A percentile compares a stretch with the other conserved stretches of the same genome.
Evolutionary conservation across 2,888 invertebrate species (phyloP).

Genomic region (Chrysolina haemoptera): DNA sequence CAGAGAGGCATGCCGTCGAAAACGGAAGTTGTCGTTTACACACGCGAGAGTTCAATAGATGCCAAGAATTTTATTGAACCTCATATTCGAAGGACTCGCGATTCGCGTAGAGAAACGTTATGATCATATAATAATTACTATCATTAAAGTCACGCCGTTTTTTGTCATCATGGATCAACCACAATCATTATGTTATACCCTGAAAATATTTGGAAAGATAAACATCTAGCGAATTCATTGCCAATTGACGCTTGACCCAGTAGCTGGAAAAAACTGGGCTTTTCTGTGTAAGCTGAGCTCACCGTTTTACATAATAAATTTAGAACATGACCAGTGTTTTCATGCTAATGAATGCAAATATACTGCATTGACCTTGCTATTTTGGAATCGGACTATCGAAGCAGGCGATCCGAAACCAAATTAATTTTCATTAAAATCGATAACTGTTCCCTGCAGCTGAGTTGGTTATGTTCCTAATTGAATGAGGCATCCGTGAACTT

Average conservation of each 20-base stretch:
- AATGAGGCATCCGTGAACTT: neutral
- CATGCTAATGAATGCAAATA: slow-evolving; percentile 1
- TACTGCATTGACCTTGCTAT: slow-evolving; percentile 4
- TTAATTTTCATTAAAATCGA: neutral
- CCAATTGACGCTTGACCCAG: slow-evolving; percentile 11
- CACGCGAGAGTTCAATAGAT: slow-evolving; percentile 40
- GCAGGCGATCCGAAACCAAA: slow-evolving; percentile 8
- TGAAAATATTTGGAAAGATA: too few species aligned
- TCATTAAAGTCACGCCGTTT: neutral
- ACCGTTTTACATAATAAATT: slow-evolving; percentile 11
- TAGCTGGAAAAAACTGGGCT: neutral
- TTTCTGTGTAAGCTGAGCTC: slow-evolving; percentile 12
- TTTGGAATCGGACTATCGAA: neutral
- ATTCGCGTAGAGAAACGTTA: neutral
- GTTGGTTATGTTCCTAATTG: neutral
- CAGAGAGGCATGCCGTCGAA: slow-evolving; percentile 24
- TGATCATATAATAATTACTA: neutral
- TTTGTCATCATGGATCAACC: too few species aligned
- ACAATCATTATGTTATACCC: too few species aligned
- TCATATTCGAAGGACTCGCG: neutral
- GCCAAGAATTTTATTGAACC: slow-evolving; percentile 11
- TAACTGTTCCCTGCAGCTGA: neutral
- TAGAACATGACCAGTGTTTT: slow-evolving; percentile 11
- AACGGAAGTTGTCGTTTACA: slow-evolving; percentile 38
- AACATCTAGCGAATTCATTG: neutral